phyloP scores from a whole-genome alignment of 37 sponge, comb jelly and placozoan species.

The Crambe crambe region DNA sequence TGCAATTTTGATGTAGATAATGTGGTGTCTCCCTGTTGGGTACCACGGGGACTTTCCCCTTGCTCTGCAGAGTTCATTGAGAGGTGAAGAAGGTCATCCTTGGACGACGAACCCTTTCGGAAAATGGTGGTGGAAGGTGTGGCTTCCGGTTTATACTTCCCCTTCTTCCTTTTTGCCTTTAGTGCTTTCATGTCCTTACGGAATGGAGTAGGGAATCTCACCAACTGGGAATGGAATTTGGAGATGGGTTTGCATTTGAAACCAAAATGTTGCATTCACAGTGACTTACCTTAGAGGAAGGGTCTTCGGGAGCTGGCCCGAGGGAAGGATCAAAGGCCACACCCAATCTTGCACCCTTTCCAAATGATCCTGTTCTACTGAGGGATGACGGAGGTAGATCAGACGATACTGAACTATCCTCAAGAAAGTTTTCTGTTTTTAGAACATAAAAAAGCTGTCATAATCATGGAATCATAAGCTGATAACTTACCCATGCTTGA shows the following conservation, averaged over 20 bases:
- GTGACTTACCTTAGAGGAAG: slow-evolving; percentile 36
- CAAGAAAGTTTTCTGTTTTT: slow-evolving; percentile 52
- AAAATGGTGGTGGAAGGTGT: slow-evolving; percentile 71
- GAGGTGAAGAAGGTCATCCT: slow-evolving; percentile 31
- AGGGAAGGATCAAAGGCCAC: slow-evolving; percentile 76
- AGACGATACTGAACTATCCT: slow-evolving; percentile 7
- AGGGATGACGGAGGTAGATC: slow-evolving; percentile 5
- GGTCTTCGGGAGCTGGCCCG: slow-evolving; percentile 23
- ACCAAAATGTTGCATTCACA: too few species aligned
- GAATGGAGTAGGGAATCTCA: slow-evolving; percentile 78
- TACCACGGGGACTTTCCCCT: not conserved
- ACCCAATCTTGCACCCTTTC: slow-evolving; percentile 22
- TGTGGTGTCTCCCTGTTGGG: not conserved
- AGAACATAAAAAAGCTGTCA: too few species aligned
- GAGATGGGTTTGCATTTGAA: not conserved
- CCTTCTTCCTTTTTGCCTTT: slow-evolving; percentile 56
- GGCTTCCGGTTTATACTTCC: slow-evolving; percentile 44
- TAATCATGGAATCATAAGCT: not conserved
- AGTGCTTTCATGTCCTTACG: slow-evolving; percentile 45
- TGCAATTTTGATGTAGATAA: too few species aligned
- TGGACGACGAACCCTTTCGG: slow-evolving; percentile 49
- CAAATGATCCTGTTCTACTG: slow-evolving; percentile 12
- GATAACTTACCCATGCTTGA: slow-evolving; percentile 44
- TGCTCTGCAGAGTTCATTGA: not conserved
- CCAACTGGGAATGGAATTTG: slow-evolving; percentile 40